phyloP scores from a whole-genome alignment of 2,888 invertebrate species.

The Encarsia formosa region DNA sequence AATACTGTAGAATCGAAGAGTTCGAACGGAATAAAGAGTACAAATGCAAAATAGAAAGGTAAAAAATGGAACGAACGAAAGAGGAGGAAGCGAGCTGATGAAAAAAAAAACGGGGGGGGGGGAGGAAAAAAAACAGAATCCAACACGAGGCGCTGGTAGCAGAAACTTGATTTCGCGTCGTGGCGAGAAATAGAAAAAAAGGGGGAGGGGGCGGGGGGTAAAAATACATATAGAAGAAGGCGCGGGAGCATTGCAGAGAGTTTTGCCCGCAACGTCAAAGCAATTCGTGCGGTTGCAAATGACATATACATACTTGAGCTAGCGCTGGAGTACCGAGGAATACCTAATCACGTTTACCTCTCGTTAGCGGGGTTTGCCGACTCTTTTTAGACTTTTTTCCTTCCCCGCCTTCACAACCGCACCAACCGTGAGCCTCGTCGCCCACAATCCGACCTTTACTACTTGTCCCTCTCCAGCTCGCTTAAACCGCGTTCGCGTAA shows the following conservation, averaged over 20 bases:
- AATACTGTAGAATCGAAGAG: too few relatives aligned
- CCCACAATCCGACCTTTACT: neutral
- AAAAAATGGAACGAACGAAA: too few relatives aligned
- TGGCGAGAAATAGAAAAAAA: neutral
- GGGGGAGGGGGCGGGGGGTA: too few relatives aligned
- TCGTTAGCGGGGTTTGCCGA: slow-evolving; percentile 28
- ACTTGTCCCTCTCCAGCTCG: neutral
- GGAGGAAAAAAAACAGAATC: neutral
- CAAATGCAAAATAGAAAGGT: too few relatives aligned
- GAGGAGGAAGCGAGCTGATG: too few relatives aligned
- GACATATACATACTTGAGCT: slow-evolving; percentile 14
- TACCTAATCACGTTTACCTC: slow-evolving; percentile 29
- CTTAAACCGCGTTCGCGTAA: slow-evolving; percentile 1
- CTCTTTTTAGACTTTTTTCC: slow-evolving; percentile 5
- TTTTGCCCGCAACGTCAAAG: too few relatives aligned
- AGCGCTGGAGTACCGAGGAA: slow-evolving; percentile 19
- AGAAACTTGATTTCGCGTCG: neutral
- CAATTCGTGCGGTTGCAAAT: slow-evolving; percentile 15
- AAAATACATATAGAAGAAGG: too few relatives aligned
- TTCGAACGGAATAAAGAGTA: too few relatives aligned
- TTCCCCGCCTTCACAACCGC: neutral
- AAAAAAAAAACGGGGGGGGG: neutral
- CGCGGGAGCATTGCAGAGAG: too few relatives aligned
- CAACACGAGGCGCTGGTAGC: neutral
- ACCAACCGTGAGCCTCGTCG: neutral